These are phyloP conservation scores for Odontesthes bonariensis DNA, from an alignment of 2,113 vertebrate species.

Conservation along the genomic window DNA sequence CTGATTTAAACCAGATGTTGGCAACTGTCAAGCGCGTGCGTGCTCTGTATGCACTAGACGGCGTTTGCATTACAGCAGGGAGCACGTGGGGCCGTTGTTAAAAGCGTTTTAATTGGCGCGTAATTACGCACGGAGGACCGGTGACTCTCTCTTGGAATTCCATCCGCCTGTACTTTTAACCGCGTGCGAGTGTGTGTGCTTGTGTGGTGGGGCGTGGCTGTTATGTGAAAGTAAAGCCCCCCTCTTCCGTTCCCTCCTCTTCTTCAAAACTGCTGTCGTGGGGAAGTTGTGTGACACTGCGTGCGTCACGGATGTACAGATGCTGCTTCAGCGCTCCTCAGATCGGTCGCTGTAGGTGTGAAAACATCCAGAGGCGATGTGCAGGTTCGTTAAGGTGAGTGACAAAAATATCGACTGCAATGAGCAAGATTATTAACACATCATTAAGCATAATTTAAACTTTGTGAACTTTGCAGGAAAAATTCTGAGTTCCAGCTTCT, in stretches of 20 bases:
- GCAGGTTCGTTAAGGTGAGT: constrained; percentile 44
- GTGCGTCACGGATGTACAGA: constrained; percentile 1
- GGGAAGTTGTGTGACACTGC: constrained; percentile 38
- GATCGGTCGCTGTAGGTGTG: constrained; percentile 6
- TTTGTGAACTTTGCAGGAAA: constrained; percentile 17
- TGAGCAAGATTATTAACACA: background rate
- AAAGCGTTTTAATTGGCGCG: constrained; percentile 35
- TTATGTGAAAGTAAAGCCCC: constrained; percentile 11
- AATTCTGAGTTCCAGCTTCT: background rate
- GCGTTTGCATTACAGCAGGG: background rate
- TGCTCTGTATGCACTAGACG: too few relatives aligned
- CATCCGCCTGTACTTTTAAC: background rate
- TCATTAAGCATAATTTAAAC: background rate
- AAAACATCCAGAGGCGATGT: constrained; percentile 37
- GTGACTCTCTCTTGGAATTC: constrained; percentile 38
- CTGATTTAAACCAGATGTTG: constrained; percentile 31
- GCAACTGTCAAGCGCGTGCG: background rate
- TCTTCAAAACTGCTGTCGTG: constrained; percentile 51
- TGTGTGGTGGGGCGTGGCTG: constrained; percentile 64
- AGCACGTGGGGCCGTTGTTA: constrained; percentile 22
- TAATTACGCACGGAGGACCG: constrained; percentile 57
- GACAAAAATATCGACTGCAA: background rate
- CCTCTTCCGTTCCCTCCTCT: constrained; percentile 13
- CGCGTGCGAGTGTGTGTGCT: background rate
- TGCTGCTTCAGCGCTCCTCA: background rate